Evolutionary conservation across 2,797 vertebrate species (phyloP), one percentile per base, ranked within the genome.

Genomic region (Chromis chromis): DNA sequence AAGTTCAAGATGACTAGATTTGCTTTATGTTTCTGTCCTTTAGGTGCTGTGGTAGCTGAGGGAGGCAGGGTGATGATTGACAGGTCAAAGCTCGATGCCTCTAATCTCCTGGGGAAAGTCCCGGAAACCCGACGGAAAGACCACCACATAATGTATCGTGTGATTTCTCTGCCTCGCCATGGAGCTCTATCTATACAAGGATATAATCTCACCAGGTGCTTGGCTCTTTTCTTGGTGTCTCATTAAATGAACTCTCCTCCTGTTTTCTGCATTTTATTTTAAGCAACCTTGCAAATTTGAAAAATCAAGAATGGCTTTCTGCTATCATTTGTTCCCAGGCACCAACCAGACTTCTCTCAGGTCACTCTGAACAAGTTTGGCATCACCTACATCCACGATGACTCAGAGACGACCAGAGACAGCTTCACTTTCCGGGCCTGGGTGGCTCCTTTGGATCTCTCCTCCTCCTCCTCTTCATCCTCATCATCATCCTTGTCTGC

Each of bases 381-480:
- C 81, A 88, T 98, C 73, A 88, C 83, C 0, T 97, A 98, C 22
- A 0, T 95, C 54, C 97, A 98, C 0, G 95, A 98, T 76, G 91
- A 96, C 93, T 97, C 96, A 0, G 97, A 98, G 89, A 96, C 95
- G 0, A 90, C 89, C 0, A 85, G 71, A 0, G 97, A 99, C 92
- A 94, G 89, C 88, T 98, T 99, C 84, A 92, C 91, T 48, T 97
- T 98, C 78, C 92, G 91, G 6, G 92, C 95, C 76, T 97, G 97
- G 96, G 88, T 96, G 84, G 96, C 96, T 52, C 92, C 90, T 28
- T 93, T 94, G 81, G 91, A 84, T 49, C 58, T 60, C 58, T 48
- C 79, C 44, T 72, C 79, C 3, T 68, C 25, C 25, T 25, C 25
- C 25, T 25, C 25, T 4, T 25, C 81, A 1, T 78, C 80, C 4